A percentile compares a stretch with the other conserved stretches of the same genome.
Evolutionary conservation across 2,113 vertebrate species (phyloP).

Genomic region (Circaetus cinerascens): DNA sequence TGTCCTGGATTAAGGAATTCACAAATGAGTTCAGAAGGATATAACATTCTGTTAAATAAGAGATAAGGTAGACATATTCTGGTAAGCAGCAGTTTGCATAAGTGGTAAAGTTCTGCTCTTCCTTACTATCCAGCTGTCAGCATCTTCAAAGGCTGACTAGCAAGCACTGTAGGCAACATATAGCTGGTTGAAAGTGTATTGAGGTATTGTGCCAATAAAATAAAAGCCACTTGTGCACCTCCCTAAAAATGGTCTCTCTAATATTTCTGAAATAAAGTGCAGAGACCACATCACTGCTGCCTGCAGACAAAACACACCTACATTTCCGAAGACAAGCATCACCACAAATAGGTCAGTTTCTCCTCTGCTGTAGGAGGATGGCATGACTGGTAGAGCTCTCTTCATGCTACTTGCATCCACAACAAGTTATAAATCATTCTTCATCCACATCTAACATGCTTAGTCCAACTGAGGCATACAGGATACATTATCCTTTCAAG

Average conservation of each 20-base stretch:
- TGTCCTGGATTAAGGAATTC: not conserved
- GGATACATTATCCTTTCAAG: not conserved
- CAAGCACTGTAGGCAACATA: not conserved
- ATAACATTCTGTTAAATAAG: not conserved
- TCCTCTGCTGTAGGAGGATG: not conserved
- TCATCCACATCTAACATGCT: not conserved
- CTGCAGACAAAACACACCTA: not conserved
- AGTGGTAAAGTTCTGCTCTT: not conserved
- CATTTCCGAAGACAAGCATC: not conserved
- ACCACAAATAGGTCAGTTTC: not conserved
- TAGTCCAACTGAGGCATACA: not conserved
- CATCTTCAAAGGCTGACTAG: not conserved
- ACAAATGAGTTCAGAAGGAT: not conserved
- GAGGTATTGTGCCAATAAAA: not conserved
- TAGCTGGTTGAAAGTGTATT: not conserved
- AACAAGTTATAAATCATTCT: not conserved
- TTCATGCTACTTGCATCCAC: not conserved
- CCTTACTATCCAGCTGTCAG: not conserved
- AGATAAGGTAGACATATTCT: not conserved
- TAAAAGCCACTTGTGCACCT: not conserved
- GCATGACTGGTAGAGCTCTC: not conserved
- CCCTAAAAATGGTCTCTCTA: not conserved
- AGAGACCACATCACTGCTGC: not conserved
- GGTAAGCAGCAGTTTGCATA: not conserved
- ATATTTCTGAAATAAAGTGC: not conserved